Evolutionary conservation across 2,113 vertebrate species (phyloP).

Genomic region (Pygoscelis antarcticus): DNA sequence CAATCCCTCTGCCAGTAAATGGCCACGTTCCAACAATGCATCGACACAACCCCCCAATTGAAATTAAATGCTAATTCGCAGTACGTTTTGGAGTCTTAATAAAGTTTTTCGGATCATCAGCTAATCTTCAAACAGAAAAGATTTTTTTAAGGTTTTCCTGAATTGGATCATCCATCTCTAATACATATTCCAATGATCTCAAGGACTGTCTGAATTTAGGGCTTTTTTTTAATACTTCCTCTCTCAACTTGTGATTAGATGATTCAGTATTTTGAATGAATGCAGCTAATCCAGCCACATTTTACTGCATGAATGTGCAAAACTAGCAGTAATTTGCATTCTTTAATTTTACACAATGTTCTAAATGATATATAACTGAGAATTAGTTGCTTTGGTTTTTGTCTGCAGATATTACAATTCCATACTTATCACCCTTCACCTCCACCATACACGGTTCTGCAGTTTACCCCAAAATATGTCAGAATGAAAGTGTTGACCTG

Average conservation of each 20-base stretch:
- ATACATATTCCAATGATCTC: not conserved
- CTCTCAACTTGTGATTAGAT: constrained; percentile 17
- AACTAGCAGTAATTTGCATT: not conserved
- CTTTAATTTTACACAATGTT: not conserved
- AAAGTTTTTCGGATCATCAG: not conserved
- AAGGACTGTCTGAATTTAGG: constrained; percentile 9
- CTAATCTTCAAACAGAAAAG: not conserved
- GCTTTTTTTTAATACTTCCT: not conserved
- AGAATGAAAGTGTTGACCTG: not conserved
- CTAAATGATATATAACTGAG: not conserved
- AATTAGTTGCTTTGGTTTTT: not conserved
- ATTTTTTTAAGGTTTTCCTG: not conserved
- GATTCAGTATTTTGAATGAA: constrained; percentile 23
- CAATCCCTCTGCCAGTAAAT: not conserved
- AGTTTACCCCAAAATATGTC: not conserved
- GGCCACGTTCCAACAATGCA: not conserved
- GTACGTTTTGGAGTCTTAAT: not conserved
- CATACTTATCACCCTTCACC: not conserved
- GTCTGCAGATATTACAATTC: not conserved
- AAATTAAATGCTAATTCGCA: not conserved
- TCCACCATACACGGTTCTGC: not conserved
- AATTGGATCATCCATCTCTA: not conserved
- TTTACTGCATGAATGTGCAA: not conserved
- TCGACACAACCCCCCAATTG: not conserved
- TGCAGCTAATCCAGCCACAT: not conserved